Percentiles rank a stretch among this genome's conserved stretches.
Conservation (phyloP, 2,113 vertebrate species). For the Gasterosteus aculeatus region DNA sequence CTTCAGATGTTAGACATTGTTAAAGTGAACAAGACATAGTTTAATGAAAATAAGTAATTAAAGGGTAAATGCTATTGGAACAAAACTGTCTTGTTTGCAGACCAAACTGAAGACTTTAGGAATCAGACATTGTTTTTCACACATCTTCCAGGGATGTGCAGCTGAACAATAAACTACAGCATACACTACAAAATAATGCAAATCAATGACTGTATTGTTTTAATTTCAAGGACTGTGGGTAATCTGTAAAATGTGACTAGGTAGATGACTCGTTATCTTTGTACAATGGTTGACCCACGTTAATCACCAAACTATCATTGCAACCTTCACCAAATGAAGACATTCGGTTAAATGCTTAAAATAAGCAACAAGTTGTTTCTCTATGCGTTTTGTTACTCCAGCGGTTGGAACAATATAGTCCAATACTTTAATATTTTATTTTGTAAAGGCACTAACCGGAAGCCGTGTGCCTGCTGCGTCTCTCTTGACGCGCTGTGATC, state of each 20-base stretch:
- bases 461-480: fast-evolving
- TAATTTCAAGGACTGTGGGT: not conserved
- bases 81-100: not conserved
- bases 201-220: not conserved
- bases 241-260: not conserved
- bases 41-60: not conserved
- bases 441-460: conserved; percentile 32
- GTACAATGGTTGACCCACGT: fast-evolving
- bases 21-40: not conserved
- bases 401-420: not conserved
- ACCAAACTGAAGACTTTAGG: not conserved
- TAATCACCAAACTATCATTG: not conserved
- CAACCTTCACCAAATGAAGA: not conserved
- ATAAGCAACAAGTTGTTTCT: not conserved
- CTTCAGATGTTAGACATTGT: not conserved
- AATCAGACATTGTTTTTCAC: not conserved
- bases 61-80: too few relatives aligned
- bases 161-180: not conserved
- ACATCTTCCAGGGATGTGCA: not conserved
- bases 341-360: not conserved
- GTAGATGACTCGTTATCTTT: not conserved
- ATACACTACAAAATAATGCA: not conserved
- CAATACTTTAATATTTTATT: conserved; percentile 31
- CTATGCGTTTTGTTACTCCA: not conserved
- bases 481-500: conserved; percentile 16